Conservation (phyloP, 2,113 vertebrate species). For the Tachycineta bicolor region DNA sequence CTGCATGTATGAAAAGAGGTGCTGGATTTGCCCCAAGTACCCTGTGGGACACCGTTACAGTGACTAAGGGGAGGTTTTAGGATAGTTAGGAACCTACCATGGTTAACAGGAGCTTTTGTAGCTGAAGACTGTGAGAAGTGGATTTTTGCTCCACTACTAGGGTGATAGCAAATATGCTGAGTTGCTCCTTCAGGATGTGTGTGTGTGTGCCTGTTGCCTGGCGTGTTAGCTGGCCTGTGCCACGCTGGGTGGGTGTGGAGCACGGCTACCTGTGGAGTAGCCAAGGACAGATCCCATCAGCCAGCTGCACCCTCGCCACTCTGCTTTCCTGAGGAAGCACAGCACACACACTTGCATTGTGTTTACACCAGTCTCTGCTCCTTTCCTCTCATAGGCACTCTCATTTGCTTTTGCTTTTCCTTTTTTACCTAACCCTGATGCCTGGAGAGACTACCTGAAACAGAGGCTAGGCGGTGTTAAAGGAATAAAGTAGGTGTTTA, state of each 20-base stretch:
- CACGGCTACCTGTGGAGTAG: neutral
- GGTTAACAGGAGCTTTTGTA: neutral
- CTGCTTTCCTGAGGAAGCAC: neutral
- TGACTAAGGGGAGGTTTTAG: neutral
- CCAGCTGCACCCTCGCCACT: neutral
- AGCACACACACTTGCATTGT: neutral
- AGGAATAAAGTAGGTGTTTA: neutral
- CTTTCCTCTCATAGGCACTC: neutral
- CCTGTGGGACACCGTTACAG: neutral
- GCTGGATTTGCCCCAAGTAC: neutral
- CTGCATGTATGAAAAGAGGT: rapidly evolving
- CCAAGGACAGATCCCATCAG: neutral
- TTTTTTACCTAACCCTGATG: neutral
- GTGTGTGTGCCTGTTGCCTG: neutral
- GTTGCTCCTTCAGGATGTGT: neutral
- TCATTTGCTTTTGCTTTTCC: neutral
- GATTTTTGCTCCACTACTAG: neutral
- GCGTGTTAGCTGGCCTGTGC: neutral
- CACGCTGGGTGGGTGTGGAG: neutral
- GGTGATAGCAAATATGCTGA: neutral
- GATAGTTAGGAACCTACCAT: neutral
- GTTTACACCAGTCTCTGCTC: neutral
- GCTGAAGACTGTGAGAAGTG: neutral
- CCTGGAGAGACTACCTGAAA: neutral
- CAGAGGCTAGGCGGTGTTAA: neutral